Evolutionary conservation across 2,113 vertebrate species (phyloP), one percentile per base, ranked within the genome.

Genomic region (Riparia riparia): DNA sequence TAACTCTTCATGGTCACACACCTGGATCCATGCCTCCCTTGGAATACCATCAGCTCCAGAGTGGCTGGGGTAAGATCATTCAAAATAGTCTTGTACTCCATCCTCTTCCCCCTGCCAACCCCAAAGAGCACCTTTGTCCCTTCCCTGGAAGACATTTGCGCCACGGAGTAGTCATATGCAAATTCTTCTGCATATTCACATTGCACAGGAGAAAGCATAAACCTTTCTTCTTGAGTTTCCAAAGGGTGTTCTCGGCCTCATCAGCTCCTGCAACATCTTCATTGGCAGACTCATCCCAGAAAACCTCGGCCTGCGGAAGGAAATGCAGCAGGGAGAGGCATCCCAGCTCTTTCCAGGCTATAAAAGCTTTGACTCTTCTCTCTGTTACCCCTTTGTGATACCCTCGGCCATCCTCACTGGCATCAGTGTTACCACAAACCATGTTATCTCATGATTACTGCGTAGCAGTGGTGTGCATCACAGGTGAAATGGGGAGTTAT

Each of bases 321-420:
- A 26, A 91, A 66, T 13, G 22, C 19, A 20, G 64, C 0, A 29
- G 19, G 49, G 61, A 84, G 65, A 82, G 45, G 12, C 45, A 49
- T 3, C 49, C 28, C 37, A 51, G 47, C 45, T 87, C n/a, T 51
- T 63, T 44, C 54, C 63, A 63, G 45, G 16, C 54, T 69, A 1
- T 4, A 8, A 15, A 63, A 24, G 20, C 14, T 81, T 89, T 21
- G 66, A 42, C 32, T 65, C 24, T 31, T 88, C 21, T 70, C 26
- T 45, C 14, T 1, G 0, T 3, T 44, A 7, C 6, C 22, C 8
- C 24, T 69, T 39, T 1, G 1, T 56, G 50, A 37, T 44, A 24
- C 13, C 66, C 54, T 56, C 5, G 3, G 32, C 86, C 45, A 2
- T 51, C 65, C 61, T 93, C 70, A 2, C 31, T 31, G 66, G 73